A percentile compares a stretch with the other conserved stretches of the same genome.
Evolutionary conservation across 2,888 invertebrate genomes (phyloP).

Genomic region (Ommatoiulus sabulosus): DNA sequence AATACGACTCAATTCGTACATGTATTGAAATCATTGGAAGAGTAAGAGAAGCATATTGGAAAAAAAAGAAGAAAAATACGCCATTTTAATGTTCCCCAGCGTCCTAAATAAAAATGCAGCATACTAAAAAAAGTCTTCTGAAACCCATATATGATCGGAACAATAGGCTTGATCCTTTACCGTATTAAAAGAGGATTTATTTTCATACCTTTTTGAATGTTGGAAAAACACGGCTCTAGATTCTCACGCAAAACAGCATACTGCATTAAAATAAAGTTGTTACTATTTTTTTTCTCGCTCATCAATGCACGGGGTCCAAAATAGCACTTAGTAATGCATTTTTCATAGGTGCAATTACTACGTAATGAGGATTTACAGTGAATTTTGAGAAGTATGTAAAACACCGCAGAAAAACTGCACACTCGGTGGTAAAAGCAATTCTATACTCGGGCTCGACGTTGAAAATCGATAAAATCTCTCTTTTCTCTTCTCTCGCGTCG

Average conservation of each 20-base stretch:
- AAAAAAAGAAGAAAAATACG: background rate
- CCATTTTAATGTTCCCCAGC: background rate
- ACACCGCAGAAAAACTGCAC: constrained; percentile 41
- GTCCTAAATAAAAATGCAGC: no score
- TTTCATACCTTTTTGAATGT: background rate
- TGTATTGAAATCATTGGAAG: background rate
- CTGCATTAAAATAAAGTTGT: background rate
- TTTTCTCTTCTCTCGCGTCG: background rate
- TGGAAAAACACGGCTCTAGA: background rate
- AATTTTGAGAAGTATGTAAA: constrained; percentile 44
- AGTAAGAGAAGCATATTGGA: background rate
- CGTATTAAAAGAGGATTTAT: background rate
- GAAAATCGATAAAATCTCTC: constrained; percentile 47
- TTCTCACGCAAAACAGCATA: background rate
- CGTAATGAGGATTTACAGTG: constrained; percentile 33
- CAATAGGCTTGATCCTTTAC: background rate
- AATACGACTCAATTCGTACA: background rate
- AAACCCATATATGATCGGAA: background rate
- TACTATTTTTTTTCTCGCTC: constrained; percentile 11
- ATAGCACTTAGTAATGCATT: constrained; percentile 45
- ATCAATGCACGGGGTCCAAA: constrained; percentile 30
- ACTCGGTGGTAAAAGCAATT: constrained; percentile 45
- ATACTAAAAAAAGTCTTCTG: no score
- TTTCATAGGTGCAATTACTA: constrained; percentile 32
- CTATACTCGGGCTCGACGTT: constrained; percentile 6